Evolutionary conservation across 2,888 invertebrate species (phyloP).

Genomic region (Drosophila barbarae): DNA sequence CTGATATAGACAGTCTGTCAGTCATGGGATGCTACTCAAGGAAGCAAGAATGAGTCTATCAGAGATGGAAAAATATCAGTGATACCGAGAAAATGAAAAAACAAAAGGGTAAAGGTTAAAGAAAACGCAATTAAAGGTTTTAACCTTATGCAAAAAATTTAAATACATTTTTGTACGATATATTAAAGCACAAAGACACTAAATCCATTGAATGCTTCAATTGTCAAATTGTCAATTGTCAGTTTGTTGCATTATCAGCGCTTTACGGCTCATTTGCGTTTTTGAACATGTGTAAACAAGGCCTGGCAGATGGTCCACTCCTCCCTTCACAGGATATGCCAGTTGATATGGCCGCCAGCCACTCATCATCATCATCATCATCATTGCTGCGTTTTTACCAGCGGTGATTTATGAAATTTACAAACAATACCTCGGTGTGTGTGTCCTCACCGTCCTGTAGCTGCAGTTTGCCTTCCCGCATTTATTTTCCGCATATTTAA

Average conservation of each 20-base stretch:
- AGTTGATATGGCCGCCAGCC: constrained; percentile 36
- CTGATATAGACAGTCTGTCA: constrained; percentile 19
- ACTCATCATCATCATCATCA: constrained; percentile 42
- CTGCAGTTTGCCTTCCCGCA: constrained; percentile 42
- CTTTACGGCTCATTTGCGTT: constrained; percentile 71
- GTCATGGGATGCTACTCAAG: constrained; percentile 2
- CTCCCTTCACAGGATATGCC: constrained; percentile 29
- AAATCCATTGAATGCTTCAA: constrained; percentile 27
- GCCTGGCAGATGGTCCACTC: constrained; percentile 40
- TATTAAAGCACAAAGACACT: constrained; percentile 4
- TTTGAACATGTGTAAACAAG: constrained; percentile 71
- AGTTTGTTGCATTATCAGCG: constrained; percentile 67
- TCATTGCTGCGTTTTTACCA: constrained; percentile 52
- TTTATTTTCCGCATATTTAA: constrained; percentile 53
- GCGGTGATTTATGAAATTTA: constrained; percentile 67
- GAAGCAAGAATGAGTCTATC: constrained; percentile 7
- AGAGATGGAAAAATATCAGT: not conserved
- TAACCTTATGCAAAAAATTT: not conserved
- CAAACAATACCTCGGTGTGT: constrained; percentile 27
- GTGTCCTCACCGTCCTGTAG: not conserved
- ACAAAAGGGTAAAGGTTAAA: not conserved
- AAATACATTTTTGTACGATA: constrained; percentile 10
- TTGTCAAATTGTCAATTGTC: constrained; percentile 56
- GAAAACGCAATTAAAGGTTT: not conserved
- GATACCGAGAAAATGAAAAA: not conserved